Evolutionary conservation across 2,797 vertebrate species (phyloP).

Genomic region (Silurus aristotelis): DNA sequence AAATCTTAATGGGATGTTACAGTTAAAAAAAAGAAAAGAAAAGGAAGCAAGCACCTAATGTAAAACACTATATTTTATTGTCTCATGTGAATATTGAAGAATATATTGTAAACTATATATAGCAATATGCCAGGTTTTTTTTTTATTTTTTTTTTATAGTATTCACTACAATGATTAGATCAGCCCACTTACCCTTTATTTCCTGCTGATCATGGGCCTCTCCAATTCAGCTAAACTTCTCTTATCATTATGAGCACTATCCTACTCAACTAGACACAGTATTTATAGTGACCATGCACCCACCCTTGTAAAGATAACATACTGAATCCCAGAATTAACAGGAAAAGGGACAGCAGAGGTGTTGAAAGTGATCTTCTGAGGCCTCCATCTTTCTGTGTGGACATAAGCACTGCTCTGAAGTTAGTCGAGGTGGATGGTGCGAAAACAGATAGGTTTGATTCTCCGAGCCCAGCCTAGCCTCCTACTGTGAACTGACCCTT

Average conservation of each 20-base stretch:
- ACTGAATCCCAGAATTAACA: conserved; percentile 22
- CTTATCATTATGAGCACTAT: conserved; percentile 35
- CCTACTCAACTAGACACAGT: conserved; percentile 7
- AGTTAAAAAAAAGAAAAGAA: no score
- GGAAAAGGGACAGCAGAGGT: conserved; percentile 25
- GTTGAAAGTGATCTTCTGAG: conserved; percentile 45
- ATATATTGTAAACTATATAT: not conserved
- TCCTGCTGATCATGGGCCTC: conserved; percentile 8
- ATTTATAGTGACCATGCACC: conserved; percentile 14
- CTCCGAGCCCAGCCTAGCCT: conserved; percentile 66
- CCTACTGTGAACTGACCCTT: conserved; percentile 72
- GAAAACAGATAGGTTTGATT: conserved; percentile 74
- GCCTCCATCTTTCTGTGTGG: conserved; percentile 29
- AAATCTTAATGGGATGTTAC: no score
- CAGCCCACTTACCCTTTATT: conserved; percentile 12
- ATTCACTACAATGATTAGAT: not conserved
- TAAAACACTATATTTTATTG: no score
- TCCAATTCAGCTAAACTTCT: conserved; percentile 31
- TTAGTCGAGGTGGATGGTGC: conserved; percentile 59
- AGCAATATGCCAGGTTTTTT: not conserved
- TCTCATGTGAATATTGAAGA: not conserved
- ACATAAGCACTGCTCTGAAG: conserved; percentile 46
- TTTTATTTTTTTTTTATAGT: not conserved
- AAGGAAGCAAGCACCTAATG: no score
- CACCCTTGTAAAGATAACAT: conserved; percentile 30